Evolutionary conservation across 2,797 vertebrate species (phyloP).

Genomic region (Ficedula albicollis): DNA sequence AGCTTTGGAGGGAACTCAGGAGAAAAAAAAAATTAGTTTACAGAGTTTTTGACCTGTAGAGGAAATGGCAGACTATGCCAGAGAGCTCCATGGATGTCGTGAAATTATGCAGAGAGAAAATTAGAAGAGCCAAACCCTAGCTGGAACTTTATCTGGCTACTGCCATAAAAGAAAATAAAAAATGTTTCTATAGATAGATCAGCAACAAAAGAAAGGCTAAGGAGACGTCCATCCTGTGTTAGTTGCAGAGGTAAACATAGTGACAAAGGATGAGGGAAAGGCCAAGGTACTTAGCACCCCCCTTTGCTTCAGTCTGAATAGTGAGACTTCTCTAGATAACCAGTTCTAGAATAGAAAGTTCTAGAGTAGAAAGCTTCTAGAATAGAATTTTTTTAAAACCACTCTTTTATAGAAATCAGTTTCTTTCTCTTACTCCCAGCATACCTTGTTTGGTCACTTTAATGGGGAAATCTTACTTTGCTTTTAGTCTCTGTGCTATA

Average conservation of each 20-base stretch:
- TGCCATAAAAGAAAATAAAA: neutral
- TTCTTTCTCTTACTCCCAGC: neutral
- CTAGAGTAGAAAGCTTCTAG: too few species aligned
- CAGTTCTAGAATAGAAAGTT: neutral
- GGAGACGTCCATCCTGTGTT: neutral
- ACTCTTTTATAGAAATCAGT: neutral
- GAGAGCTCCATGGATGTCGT: neutral
- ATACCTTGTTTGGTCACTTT: neutral
- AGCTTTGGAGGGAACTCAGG: neutral
- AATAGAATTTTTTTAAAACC: neutral
- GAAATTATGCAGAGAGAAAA: neutral
- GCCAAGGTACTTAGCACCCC: neutral
- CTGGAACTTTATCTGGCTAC: neutral
- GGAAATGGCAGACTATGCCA: too few species aligned
- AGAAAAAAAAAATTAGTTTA: neutral
- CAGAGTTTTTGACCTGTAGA: neutral
- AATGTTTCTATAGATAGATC: neutral
- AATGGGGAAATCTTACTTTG: neutral
- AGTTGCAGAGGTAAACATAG: neutral
- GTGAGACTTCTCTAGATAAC: neutral
- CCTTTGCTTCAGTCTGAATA: rapidly evolving
- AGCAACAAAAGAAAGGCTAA: neutral
- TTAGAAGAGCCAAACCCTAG: neutral
- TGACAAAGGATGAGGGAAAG: neutral
- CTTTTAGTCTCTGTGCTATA: neutral